Conservation (phyloP, 64 coral and sea anemone genomes). For the Hydrozoanthus tunicans region DNA sequence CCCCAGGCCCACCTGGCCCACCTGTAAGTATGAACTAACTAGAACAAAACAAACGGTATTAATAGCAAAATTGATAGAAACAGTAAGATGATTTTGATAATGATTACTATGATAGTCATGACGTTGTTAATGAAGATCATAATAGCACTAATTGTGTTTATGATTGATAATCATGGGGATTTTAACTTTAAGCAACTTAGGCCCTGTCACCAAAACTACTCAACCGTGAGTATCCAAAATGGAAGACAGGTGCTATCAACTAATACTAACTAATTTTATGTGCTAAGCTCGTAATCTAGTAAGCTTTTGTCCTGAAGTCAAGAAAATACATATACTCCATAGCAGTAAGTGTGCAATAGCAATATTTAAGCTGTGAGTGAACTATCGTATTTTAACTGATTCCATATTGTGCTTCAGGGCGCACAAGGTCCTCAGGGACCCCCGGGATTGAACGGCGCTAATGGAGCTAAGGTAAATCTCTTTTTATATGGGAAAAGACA, state of each 20-base stretch:
- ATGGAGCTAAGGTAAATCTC: constrained; percentile 5
- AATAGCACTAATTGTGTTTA: not conserved
- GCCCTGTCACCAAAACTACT: not conserved
- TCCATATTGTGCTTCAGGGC: not conserved
- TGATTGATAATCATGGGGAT: not conserved
- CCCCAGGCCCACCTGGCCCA: not conserved
- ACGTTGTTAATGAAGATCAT: not conserved
- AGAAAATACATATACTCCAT: not conserved
- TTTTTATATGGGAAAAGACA: too few species aligned
- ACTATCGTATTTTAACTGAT: not conserved
- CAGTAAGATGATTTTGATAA: not conserved
- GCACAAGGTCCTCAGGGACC: not conserved
- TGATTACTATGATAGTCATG: not conserved
- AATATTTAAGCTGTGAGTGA: not conserved
- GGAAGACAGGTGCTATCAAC: too few species aligned
- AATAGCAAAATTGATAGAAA: not conserved
- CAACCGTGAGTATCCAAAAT: too few species aligned
- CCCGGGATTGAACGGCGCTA: not conserved
- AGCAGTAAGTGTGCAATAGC: not conserved
- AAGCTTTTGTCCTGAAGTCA: too few species aligned
- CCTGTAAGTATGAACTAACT: not conserved
- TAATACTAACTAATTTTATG: too few species aligned
- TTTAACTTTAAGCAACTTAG: not conserved
- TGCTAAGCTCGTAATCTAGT: too few species aligned
- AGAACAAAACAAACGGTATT: not conserved